phyloP scores from a whole-genome alignment of 2,113 vertebrate genomes.

The Castor canadensis region DNA sequence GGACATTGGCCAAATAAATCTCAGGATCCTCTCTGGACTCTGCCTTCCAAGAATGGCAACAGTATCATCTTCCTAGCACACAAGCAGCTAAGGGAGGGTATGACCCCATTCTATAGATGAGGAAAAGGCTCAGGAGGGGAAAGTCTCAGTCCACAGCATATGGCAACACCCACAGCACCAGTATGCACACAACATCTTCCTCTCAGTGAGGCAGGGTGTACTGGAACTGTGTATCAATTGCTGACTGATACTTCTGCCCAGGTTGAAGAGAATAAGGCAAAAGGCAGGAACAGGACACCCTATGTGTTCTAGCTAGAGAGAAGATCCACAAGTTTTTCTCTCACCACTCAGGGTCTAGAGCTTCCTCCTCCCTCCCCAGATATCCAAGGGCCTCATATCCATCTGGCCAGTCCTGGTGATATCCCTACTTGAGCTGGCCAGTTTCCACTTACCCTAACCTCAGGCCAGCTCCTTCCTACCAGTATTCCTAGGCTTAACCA shows the following conservation, averaged over 20 bases:
- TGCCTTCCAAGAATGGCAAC: not conserved
- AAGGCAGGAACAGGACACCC: not conserved
- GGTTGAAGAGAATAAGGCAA: not conserved
- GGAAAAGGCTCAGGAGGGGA: not conserved
- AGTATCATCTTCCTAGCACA: not conserved
- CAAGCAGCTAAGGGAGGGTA: too few relatives aligned
- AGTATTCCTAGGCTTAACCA: not conserved
- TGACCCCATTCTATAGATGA: not conserved
- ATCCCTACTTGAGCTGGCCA: not conserved
- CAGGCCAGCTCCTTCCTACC: not conserved
- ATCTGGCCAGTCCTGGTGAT: not conserved
- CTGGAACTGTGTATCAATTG: not conserved
- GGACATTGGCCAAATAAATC: not conserved
- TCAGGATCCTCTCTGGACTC: not conserved
- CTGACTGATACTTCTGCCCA: not conserved
- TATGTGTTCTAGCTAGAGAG: not conserved
- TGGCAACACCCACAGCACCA: not conserved
- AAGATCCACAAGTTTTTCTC: not conserved
- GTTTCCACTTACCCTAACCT: not conserved
- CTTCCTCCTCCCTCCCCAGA: not conserved
- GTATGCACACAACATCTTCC: not conserved
- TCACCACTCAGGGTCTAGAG: not conserved
- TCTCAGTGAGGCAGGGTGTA: not conserved
- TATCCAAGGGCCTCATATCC: not conserved
- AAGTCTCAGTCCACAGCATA: not conserved